Base-by-base conservation (phyloP, 1,140 invertebrate genomes). In the Pseudomyrmex sp. region DNA sequence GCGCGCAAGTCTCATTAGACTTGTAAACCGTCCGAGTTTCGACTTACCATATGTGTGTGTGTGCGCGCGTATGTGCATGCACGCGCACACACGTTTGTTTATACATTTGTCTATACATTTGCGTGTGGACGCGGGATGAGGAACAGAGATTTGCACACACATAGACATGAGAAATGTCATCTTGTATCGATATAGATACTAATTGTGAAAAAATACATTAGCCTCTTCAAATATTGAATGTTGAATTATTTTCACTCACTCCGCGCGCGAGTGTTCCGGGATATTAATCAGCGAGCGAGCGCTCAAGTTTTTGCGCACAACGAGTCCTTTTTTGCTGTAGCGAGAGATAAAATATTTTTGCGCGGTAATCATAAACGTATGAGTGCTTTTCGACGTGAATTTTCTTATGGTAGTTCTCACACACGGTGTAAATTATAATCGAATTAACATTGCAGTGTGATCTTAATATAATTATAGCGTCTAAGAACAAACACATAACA, bases 1-100 rank as follows among this genome's bases (percentile, higher is more conserved):
- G 91, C 93, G 93, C 93, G 93, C 93, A 94, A 94, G 92, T 93
- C 94, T 94, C 94, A 94, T 94, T 94, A 94, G 94, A 94, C 93
- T 94, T 94, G 94, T 94, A 94, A 94, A 94, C 94, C 92, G 92
- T 90, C 91, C 90, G 91, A 90, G 91, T 91, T 89, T 91, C 91
- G 92, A 93, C 92, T 90, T 91, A 92, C 90, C 88, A 89, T 90
- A 92, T 84, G 73, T 59, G 44, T 54, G 18, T 52, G 48, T 58
- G n/a, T 65, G 26, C 12, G 7, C 20, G 48, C n/a, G 26, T 12
- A 8, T 44, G 15, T 26, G 54, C 20, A 23, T 61, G 10, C 35
- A 20, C 62, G 26, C 46, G 59, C 18, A 35, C 20, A 26, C 50
- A 35, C 12, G 52, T n/a, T n/a, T n/a, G 70, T 48, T 50, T 63